phyloP scores from a whole-genome alignment of 2,888 invertebrate species.

The Thereva unica region DNA sequence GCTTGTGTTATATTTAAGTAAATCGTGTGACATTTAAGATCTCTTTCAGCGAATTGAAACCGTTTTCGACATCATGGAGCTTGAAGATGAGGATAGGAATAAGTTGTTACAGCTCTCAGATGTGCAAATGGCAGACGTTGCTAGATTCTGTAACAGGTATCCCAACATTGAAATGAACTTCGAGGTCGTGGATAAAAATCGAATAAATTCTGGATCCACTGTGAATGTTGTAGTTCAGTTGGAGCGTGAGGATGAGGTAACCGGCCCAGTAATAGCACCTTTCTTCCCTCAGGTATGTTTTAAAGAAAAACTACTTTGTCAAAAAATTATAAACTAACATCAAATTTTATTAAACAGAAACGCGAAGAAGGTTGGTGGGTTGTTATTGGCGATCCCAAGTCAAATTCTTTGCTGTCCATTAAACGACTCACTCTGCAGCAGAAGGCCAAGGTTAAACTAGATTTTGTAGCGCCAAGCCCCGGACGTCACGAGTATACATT shows the following conservation, averaged over 20 bases:
- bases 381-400: slow-evolving; percentile 94
- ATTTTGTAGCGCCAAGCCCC: slow-evolving; percentile 87
- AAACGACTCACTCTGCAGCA: slow-evolving; percentile 94
- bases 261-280: slow-evolving; percentile 96
- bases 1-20: neutral
- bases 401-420: slow-evolving; percentile 93
- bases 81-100: slow-evolving; percentile 83
- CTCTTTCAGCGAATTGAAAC: slow-evolving; percentile 65
- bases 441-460: slow-evolving; percentile 75
- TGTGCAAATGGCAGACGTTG: slow-evolving; percentile 95
- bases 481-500: slow-evolving; percentile 90
- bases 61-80: slow-evolving; percentile 77
- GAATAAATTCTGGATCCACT: slow-evolving; percentile 78
- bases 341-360: slow-evolving; percentile 64
- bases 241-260: slow-evolving; percentile 95
- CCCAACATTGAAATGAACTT: slow-evolving; percentile 97
- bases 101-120: slow-evolving; percentile 79
- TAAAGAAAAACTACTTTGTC: neutral
- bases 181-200: slow-evolving; percentile 82
- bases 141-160: slow-evolving; percentile 97
- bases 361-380: slow-evolving; percentile 97
- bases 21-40: slow-evolving; percentile 9
- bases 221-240: slow-evolving; percentile 89
- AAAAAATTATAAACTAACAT: neutral
- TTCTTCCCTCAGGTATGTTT: slow-evolving; percentile 87